Evolutionary conservation across 2,797 vertebrate genomes (phyloP).

Genomic region (Pipistrellus kuhlii): DNA sequence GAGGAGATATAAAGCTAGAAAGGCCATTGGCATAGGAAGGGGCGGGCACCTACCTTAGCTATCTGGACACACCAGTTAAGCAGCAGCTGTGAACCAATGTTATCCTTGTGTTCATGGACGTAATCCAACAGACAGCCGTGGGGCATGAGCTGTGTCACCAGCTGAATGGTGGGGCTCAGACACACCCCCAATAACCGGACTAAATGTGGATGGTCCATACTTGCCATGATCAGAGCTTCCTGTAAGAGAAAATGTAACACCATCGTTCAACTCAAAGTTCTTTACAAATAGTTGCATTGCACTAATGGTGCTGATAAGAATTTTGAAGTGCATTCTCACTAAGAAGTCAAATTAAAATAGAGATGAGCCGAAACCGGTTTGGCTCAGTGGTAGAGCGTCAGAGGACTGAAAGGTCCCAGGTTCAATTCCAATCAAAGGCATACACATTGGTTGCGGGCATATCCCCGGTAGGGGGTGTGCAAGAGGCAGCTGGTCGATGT

Average conservation of each 20-base stretch:
- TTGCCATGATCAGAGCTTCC: slow-evolving; percentile 99
- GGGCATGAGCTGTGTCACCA: slow-evolving; percentile 98
- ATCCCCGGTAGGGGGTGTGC: too few species aligned
- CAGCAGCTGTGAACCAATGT: slow-evolving; percentile 97
- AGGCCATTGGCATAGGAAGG: neutral
- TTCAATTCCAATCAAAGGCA: too few species aligned
- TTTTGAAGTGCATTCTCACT: slow-evolving; percentile 20
- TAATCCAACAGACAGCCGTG: slow-evolving; percentile 98
- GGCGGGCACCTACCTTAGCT: slow-evolving; percentile 92
- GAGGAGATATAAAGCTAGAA: neutral
- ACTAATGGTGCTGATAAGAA: neutral
- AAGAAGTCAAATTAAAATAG: neutral
- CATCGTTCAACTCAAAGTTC: neutral
- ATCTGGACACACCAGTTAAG: slow-evolving; percentile 99
- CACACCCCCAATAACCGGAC: slow-evolving; percentile 96
- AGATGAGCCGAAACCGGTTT: too few species aligned
- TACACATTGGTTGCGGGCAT: too few species aligned
- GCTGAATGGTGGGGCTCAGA: slow-evolving; percentile 97
- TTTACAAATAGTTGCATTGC: neutral
- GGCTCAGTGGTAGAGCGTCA: too few species aligned
- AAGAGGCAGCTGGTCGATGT: too few species aligned
- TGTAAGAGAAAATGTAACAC: slow-evolving; percentile 79
- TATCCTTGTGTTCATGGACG: slow-evolving; percentile 97
- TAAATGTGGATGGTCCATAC: slow-evolving; percentile 98
- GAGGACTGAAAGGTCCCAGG: too few species aligned